Percentiles rank a stretch among this genome's conserved stretches.
Conservation (phyloP, 2,113 vertebrate genomes). For the Erinaceus europaeus region DNA sequence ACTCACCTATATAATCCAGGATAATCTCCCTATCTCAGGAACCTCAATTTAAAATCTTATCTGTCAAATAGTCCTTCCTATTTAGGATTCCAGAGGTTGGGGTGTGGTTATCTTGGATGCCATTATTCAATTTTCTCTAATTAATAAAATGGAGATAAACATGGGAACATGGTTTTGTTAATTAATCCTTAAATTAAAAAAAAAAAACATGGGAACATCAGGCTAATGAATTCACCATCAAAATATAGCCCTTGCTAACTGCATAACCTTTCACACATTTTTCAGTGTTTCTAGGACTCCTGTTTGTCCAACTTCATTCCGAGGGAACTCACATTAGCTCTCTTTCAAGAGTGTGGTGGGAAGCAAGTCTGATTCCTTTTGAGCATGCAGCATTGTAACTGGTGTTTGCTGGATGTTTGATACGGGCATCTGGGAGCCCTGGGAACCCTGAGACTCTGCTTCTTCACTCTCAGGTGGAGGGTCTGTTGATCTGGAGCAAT, state of each 20-base stretch:
- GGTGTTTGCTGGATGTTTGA: not conserved
- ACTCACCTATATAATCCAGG: not conserved
- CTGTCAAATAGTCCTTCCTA: not conserved
- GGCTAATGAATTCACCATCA: not conserved
- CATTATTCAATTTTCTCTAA: not conserved
- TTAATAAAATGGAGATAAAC: not conserved
- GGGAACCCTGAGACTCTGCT: not conserved
- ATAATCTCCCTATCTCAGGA: not conserved
- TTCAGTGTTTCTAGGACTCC: not conserved
- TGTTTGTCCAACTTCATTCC: not conserved
- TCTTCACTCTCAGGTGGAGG: not conserved
- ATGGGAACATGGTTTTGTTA: too few relatives aligned
- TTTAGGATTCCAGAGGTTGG: not conserved
- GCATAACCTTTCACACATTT: not conserved
- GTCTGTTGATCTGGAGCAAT: not conserved
- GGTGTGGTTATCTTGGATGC: not conserved
- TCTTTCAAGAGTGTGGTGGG: not conserved
- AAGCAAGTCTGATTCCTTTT: fast-evolving
- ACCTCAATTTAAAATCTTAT: not conserved
- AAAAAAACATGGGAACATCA: too few relatives aligned
- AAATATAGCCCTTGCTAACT: not conserved
- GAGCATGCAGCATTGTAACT: not conserved
- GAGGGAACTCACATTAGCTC: not conserved
- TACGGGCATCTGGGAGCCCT: not conserved
- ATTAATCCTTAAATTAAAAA: too few relatives aligned